Percentiles rank a stretch among this genome's conserved stretches.
Evolutionary conservation across 1,140 invertebrate genomes (phyloP).

Genomic region (Pygmarrhopalites habei): DNA sequence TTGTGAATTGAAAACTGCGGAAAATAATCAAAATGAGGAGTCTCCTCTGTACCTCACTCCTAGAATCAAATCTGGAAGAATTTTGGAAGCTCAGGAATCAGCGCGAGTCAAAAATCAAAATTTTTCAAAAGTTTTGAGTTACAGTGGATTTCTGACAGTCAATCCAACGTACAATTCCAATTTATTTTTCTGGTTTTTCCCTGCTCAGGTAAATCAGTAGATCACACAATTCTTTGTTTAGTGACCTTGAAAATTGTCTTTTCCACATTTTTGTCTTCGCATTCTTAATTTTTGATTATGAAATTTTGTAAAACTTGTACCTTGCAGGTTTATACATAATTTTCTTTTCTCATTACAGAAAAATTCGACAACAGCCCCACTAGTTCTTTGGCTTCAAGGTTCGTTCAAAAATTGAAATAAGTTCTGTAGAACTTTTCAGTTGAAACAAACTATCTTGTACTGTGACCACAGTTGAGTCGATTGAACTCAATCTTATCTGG

Average conservation of each 20-base stretch:
- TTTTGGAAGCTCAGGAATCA: too few species aligned
- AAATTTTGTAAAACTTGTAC: too few species aligned
- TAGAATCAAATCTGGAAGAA: too few species aligned
- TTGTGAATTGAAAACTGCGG: too few species aligned
- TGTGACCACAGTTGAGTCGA: too few species aligned
- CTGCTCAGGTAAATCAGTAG: constrained; percentile 49
- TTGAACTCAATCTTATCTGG: too few species aligned
- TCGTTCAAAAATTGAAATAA: constrained; percentile 22
- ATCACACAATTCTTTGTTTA: not conserved
- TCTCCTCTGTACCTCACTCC: too few species aligned
- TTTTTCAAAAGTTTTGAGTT: too few species aligned
- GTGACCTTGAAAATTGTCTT: not conserved
- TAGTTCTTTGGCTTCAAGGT: constrained; percentile 52
- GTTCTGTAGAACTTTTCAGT: constrained; percentile 29
- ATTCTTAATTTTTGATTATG: not conserved
- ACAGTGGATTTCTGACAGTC: constrained; percentile 66
- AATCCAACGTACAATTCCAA: constrained; percentile 70
- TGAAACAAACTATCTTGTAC: not conserved
- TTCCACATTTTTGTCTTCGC: not conserved
- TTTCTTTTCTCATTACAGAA: too few species aligned
- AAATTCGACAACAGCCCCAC: constrained; percentile 42
- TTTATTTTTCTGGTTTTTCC: constrained; percentile 85
- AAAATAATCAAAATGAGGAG: too few species aligned
- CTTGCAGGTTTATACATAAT: too few species aligned
- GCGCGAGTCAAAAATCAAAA: too few species aligned